Evolutionary conservation across 2,888 invertebrate genomes (phyloP).

Genomic region (Mesorhabditis belari): DNA sequence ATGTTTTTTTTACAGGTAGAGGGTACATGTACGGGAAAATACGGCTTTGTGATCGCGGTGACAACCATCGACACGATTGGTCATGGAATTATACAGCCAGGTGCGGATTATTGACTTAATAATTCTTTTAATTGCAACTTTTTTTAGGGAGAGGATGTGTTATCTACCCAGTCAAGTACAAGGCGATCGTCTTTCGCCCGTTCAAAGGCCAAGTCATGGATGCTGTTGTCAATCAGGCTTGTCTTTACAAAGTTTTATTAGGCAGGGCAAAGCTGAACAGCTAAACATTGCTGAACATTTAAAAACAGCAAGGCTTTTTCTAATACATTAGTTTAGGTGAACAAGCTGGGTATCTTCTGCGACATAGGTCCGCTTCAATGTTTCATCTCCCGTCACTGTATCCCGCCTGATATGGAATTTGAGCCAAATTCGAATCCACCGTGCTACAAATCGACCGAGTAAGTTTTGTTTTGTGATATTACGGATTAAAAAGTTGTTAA

Average conservation of each 20-base stretch:
- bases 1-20: conserved; percentile 59
- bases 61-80: conserved; percentile 99
- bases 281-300: neutral
- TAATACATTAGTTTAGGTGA: conserved; percentile 21
- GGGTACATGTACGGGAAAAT: conserved; percentile 97
- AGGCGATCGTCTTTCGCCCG: conserved; percentile 96
- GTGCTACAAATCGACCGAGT: conserved; percentile 73
- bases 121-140: neutral
- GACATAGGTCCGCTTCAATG: conserved; percentile 97
- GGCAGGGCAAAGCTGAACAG: neutral
- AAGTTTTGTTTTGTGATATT: no score
- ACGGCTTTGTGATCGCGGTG: conserved; percentile 98
- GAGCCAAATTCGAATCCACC: conserved; percentile 95
- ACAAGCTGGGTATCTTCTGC: conserved; percentile 92
- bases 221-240: conserved; percentile 93
- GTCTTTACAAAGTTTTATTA: neutral
- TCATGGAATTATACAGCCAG: conserved; percentile 87
- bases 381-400: conserved; percentile 87
- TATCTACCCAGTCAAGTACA: conserved; percentile 95
- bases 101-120: conserved; percentile 4
- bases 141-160: conserved; percentile 86
- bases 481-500: no score
- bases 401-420: conserved; percentile 98
- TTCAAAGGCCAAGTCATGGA: conserved; percentile 93
- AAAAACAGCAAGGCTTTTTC: conserved; percentile 3